phyloP scores from a whole-genome alignment of 2,888 invertebrate species.

The Chromoteleia sp. region DNA sequence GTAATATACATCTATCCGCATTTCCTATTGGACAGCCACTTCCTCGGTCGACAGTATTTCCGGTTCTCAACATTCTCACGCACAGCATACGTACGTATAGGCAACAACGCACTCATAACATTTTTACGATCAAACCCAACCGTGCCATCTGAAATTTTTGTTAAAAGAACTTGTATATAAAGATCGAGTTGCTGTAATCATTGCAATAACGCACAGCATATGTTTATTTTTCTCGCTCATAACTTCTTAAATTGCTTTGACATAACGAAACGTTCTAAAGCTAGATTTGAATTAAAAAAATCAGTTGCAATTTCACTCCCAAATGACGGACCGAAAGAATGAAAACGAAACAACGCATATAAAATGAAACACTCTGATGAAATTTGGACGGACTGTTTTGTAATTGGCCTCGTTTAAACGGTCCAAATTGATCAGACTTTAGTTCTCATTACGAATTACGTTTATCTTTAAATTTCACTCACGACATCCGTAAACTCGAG shows the following conservation, averaged over 20 bases:
- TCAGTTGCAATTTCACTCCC: constrained; percentile 8
- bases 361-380: constrained; percentile 15
- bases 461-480: constrained; percentile 34
- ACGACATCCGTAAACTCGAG: constrained; percentile 35
- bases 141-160: constrained; percentile 64
- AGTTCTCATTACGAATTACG: constrained; percentile 14
- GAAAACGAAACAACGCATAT: constrained; percentile 2
- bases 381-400: constrained; percentile 12
- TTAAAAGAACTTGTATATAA: constrained; percentile 49
- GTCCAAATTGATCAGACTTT: constrained; percentile 37
- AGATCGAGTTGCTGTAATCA: constrained; percentile 4
- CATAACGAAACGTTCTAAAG: constrained; percentile 4
- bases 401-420: constrained; percentile 23
- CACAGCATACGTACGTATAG: constrained; percentile 71
- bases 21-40: constrained; percentile 71
- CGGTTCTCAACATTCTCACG: constrained; percentile 76
- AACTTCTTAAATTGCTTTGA: constrained; percentile 30
- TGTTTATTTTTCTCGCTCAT: constrained; percentile 25
- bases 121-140: constrained; percentile 77
- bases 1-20: constrained; percentile 63
- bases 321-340: background rate
- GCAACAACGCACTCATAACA: constrained; percentile 79
- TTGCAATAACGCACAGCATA: constrained; percentile 9
- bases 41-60: constrained; percentile 75
- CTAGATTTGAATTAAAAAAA: constrained; percentile 22